phyloP scores from a whole-genome alignment of 2,888 invertebrate genomes.

The Pterostichus niger region DNA sequence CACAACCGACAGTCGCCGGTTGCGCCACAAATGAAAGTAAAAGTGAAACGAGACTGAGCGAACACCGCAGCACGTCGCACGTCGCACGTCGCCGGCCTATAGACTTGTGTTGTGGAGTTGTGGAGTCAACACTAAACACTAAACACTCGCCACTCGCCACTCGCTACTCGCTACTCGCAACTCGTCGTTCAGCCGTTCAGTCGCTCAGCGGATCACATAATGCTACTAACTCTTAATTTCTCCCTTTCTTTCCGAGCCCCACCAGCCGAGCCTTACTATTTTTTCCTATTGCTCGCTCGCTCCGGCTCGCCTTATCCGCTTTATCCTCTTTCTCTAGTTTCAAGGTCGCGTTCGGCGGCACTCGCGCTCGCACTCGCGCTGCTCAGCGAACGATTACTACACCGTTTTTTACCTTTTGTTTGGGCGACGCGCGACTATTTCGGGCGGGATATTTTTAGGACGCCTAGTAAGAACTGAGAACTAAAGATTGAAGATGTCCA shows the following conservation, averaged over 20 bases:
- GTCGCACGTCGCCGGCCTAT: conserved; percentile 53
- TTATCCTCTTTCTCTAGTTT: conserved; percentile 76
- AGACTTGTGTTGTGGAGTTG: background rate
- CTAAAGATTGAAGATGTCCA: no score
- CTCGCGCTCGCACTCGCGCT: conserved; percentile 69
- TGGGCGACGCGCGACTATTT: conserved; percentile 45
- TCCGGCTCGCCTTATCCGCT: conserved; percentile 69
- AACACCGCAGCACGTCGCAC: conserved; percentile 66
- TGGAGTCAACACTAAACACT: background rate
- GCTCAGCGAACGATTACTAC: conserved; percentile 49
- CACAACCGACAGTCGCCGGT: conserved; percentile 70
- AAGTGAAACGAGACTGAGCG: conserved; percentile 74
- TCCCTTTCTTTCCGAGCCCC: conserved; percentile 75
- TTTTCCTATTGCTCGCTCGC: conserved; percentile 76
- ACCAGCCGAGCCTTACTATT: conserved; percentile 72
- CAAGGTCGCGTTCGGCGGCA: conserved; percentile 75
- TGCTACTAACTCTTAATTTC: conserved; percentile 75
- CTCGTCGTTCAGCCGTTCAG: background rate
- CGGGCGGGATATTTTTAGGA: conserved; percentile 31
- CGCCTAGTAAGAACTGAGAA: no score
- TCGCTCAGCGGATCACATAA: background rate
- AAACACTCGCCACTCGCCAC: background rate
- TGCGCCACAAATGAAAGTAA: conserved; percentile 79
- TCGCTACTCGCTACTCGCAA: no score
- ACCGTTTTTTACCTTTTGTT: conserved; percentile 63